Evolutionary conservation across 1,140 invertebrate species (phyloP), one percentile per base, ranked within the genome.

Genomic region (Portunus trituberculatus): DNA sequence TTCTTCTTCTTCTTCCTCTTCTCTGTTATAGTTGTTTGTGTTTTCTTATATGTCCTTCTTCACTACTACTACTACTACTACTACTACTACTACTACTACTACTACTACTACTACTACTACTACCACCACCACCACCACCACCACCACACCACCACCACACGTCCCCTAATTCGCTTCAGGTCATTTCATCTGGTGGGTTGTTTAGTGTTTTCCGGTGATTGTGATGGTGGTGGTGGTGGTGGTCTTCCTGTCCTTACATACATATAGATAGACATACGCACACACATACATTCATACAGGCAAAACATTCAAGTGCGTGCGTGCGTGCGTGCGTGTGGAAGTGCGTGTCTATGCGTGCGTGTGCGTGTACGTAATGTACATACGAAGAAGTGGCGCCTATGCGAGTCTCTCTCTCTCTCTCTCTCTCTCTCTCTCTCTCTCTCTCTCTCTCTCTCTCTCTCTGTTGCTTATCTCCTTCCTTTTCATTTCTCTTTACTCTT

Each of bases 361-460:
- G 32, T 31, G 16, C 1, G 32, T 20, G 31, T 39, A 7, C 0
- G 2, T 88, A 4, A 16, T 88, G 32, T 88, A 29, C 6, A 88
- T 16, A 29, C 29, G 29, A 39, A 1, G 1, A 39, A 39, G 39
- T 39, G 39, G 39, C 39, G 39, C 39, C 39, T 39, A 39, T 6
- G 39, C 6, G 39, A 39, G 39, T 39, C 1, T 2, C 39, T 2
- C 6, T 39, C 39, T 12, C 31, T 46, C 31, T n/a, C 31, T n/a
- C 86, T 46, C n/a, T n/a, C 29, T 31, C 45, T 31, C 86, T 31
- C 28, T 31, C 86, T 87, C 86, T 59, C 86, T 87, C 45, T 87
- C 84, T 86, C 84, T 86, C 84, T 86, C 84, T 86, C 84, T 86
- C 32, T 39, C 84, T 86, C 32, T 86, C 84, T 39, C 28, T 86